phyloP scores from a whole-genome alignment of 64 coral and sea anemone species.

The Acropora yongei region DNA sequence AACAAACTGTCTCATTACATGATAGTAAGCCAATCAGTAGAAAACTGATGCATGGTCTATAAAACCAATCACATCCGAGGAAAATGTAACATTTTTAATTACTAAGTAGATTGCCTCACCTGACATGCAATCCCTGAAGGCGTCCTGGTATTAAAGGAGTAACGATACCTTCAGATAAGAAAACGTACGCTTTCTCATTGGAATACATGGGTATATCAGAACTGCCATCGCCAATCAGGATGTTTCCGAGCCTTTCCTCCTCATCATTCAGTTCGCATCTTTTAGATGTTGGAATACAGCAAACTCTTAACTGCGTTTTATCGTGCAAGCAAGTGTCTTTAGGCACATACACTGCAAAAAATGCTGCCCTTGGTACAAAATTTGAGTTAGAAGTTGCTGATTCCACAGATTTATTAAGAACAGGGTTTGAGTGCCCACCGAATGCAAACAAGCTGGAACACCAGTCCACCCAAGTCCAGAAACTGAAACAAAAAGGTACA shows the following conservation, averaged over 20 bases:
- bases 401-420: no score
- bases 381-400: no score
- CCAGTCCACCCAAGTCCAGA: neutral
- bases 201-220: neutral
- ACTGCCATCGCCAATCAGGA: neutral
- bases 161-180: no score
- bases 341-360: slow-evolving; percentile 25
- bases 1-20: no score
- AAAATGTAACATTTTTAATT: no score
- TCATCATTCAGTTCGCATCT: neutral
- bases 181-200: neutral
- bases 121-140: neutral
- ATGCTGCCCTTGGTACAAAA: neutral
- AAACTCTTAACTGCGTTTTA: neutral
- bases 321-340: no score
- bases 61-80: no score
- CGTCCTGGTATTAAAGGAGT: neutral
- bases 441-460: neutral
- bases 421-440: no score
- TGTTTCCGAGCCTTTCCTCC: neutral
- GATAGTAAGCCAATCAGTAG: no score
- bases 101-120: neutral
- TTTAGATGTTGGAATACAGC: neutral
- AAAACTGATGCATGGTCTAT: no score
- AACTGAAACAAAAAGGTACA: neutral